phyloP scores from a whole-genome alignment of 2,797 vertebrate species.

The Melanogrammus aeglefinus region DNA sequence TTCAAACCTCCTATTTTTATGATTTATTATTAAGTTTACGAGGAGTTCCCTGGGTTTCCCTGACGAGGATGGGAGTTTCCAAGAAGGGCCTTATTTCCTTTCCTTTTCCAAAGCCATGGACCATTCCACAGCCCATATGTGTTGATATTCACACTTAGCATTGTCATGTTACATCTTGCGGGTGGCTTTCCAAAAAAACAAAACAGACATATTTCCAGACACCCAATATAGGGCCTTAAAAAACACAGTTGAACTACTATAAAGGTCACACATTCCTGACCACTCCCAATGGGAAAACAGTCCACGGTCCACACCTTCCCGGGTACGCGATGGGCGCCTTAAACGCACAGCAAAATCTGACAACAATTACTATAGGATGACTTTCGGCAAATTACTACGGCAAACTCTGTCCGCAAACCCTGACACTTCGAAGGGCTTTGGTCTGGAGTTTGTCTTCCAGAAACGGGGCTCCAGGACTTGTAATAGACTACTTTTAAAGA shows the following conservation, averaged over 20 bases:
- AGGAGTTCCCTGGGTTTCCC: constrained; percentile 50
- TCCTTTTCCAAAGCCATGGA: constrained; percentile 38
- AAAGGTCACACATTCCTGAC: constrained; percentile 64
- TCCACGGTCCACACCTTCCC: constrained; percentile 65
- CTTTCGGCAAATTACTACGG: constrained; percentile 56
- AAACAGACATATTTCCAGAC: constrained; percentile 47
- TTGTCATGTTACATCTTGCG: constrained; percentile 41
- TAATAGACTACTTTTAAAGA: background rate
- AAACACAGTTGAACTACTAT: constrained; percentile 33
- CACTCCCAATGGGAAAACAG: constrained; percentile 55
- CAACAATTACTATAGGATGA: constrained; percentile 64
- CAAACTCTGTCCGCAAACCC: constrained; percentile 49
- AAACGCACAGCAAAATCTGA: constrained; percentile 61
- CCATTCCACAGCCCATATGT: constrained; percentile 37
- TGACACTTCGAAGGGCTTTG: constrained; percentile 25
- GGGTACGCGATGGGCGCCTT: constrained; percentile 49
- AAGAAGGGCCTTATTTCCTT: constrained; percentile 42
- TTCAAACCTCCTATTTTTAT: constrained; percentile 5
- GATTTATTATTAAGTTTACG: constrained; percentile 48
- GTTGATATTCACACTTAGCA: constrained; percentile 44
- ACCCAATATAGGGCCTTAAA: constrained; percentile 44
- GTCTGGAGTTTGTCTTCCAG: constrained; percentile 53
- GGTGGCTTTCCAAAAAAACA: constrained; percentile 15
- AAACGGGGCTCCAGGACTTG: background rate
- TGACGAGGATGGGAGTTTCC: constrained; percentile 43